Conservation (phyloP, 2,888 invertebrate genomes). For the Pilophorus perplexus region DNA sequence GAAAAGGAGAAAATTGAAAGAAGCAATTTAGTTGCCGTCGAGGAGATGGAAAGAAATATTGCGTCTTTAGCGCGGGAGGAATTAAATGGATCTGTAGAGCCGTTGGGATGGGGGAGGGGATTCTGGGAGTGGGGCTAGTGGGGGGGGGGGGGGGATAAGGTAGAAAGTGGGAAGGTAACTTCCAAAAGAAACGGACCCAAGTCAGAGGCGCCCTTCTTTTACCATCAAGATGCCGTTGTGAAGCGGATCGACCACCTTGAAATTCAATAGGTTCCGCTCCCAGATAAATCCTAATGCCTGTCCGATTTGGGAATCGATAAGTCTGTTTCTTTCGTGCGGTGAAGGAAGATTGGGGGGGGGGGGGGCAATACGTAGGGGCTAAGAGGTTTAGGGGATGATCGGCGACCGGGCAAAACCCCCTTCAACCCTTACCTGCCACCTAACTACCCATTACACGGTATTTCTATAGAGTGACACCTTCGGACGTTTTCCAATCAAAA, state of each 20-base stretch:
- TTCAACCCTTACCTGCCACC: too few species aligned
- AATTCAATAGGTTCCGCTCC: slow-evolving; percentile 39
- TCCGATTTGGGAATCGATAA: slow-evolving; percentile 39
- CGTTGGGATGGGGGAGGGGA: slow-evolving; percentile 4
- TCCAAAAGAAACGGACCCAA: slow-evolving; percentile 32
- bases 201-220: slow-evolving; percentile 17
- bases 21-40: slow-evolving; percentile 33
- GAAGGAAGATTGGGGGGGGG: neutral
- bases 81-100: slow-evolving; percentile 38
- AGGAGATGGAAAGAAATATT: slow-evolving; percentile 32
- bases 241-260: slow-evolving; percentile 38
- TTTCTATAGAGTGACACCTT: too few species aligned
- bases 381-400: too few species aligned
- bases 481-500: too few species aligned
- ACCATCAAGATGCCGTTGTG: slow-evolving; percentile 36
- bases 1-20: slow-evolving; percentile 14
- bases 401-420: too few species aligned
- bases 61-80: slow-evolving; percentile 35
- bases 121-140: neutral
- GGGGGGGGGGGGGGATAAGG: neutral
- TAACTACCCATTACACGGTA: too few species aligned
- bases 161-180: too few species aligned
- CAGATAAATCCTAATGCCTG: slow-evolving; percentile 40
- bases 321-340: slow-evolving; percentile 32
- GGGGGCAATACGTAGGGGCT: neutral